These are phyloP conservation scores for Drosophila demipolita DNA, from an alignment of 2,888 invertebrate species.

Conservation along the genomic window DNA sequence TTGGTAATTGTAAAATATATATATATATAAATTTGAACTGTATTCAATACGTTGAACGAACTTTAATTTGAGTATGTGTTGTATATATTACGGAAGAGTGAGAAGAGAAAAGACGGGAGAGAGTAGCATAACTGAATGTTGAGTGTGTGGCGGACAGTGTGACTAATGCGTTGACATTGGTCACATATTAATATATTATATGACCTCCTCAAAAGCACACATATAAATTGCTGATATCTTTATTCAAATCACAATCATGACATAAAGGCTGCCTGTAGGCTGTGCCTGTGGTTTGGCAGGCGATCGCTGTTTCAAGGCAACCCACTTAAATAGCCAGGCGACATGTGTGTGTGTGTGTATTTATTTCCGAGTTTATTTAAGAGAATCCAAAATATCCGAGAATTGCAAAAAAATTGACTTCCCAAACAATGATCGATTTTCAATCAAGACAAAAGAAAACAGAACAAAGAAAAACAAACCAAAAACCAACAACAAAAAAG, in stretches of 20 bases:
- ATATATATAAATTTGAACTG: constrained; percentile 15
- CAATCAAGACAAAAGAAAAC: constrained; percentile 12
- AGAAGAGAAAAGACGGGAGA: constrained; percentile 1
- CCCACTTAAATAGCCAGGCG: constrained; percentile 50
- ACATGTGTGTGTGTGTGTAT: background rate
- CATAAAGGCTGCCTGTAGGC: constrained; percentile 11
- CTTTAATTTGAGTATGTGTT: constrained; percentile 38
- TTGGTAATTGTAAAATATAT: background rate
- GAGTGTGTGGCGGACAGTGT: constrained; percentile 26
- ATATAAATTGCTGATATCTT: constrained; percentile 51
- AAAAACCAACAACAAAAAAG: constrained; percentile 28
- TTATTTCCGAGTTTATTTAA: background rate
- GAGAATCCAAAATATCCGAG: constrained; percentile 11
- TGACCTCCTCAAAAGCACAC: constrained; percentile 35
- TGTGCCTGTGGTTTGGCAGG: constrained; percentile 5
- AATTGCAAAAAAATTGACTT: constrained; percentile 26
- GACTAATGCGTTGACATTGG: constrained; percentile 58
- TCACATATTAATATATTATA: constrained; percentile 41
- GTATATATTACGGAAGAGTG: background rate
- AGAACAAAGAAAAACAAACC: constrained; percentile 15
- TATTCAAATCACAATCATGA: constrained; percentile 60
- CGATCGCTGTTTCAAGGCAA: constrained; percentile 54
- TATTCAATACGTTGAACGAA: constrained; percentile 70
- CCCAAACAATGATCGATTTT: constrained; percentile 27
- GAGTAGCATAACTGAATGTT: constrained; percentile 3